phyloP scores from a whole-genome alignment of 2,888 invertebrate species.

The Drosophila aldrichi region DNA sequence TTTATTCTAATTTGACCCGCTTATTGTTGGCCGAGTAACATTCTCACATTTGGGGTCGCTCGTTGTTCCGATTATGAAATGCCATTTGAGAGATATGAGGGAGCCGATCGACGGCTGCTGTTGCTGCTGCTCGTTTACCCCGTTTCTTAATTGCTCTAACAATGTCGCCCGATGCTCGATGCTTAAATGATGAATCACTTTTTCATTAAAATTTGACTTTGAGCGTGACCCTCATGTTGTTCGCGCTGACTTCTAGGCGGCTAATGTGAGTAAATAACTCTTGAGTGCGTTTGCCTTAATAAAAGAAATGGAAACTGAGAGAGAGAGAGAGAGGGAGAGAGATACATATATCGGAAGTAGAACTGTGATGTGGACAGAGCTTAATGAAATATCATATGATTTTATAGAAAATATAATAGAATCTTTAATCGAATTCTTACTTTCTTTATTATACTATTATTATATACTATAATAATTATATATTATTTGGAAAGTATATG shows the following conservation, averaged over 20 bases:
- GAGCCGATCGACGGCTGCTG: constrained; percentile 18
- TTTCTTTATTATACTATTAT: no score
- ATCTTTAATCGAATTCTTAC: no score
- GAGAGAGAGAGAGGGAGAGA: neutral
- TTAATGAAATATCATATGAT: neutral
- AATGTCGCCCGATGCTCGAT: constrained; percentile 59
- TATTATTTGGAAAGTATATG: no score
- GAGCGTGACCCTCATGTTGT: constrained; percentile 81
- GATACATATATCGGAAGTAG: constrained; percentile 4
- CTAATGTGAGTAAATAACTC: constrained; percentile 45
- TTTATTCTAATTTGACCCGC: constrained; percentile 85
- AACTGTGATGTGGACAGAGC: neutral
- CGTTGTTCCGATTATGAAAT: constrained; percentile 35
- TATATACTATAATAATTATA: no score
- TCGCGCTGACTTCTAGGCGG: constrained; percentile 56
- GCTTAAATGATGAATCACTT: constrained; percentile 84
- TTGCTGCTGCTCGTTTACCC: constrained; percentile 49
- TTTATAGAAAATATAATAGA: neutral
- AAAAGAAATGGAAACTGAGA: neutral
- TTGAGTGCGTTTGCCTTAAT: constrained; percentile 14
- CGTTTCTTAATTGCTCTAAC: constrained; percentile 75
- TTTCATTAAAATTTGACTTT: constrained; percentile 81
- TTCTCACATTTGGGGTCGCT: constrained; percentile 55
- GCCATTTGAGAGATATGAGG: constrained; percentile 36
- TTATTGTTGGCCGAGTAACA: constrained; percentile 66